Conservation (phyloP, 2,113 vertebrate species). For the Oplegnathus fasciatus region DNA sequence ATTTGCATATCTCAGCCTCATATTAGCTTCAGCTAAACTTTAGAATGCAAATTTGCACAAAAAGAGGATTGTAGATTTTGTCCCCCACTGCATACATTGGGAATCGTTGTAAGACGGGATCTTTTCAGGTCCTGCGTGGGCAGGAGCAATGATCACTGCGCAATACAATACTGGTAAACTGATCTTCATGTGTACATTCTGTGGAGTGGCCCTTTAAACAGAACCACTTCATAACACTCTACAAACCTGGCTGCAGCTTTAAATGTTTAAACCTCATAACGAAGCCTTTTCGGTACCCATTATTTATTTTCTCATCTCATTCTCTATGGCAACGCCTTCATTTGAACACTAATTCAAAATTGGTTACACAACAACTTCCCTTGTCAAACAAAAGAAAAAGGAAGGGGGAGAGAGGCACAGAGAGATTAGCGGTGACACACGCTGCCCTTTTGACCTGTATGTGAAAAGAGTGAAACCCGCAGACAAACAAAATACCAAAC, state of each 20-base stretch:
- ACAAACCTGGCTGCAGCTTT: background rate
- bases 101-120: background rate
- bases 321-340: background rate
- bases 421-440: background rate
- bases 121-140: background rate
- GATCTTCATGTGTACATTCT: background rate
- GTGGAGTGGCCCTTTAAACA: background rate
- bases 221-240: background rate
- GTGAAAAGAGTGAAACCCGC: background rate
- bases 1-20: no score
- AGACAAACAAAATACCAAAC: slow-evolving; percentile 20
- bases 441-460: slow-evolving; percentile 12
- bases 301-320: background rate
- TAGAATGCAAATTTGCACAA: background rate
- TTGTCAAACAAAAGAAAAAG: background rate
- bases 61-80: background rate
- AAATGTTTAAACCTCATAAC: background rate
- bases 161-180: background rate
- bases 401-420: no score
- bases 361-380: background rate
- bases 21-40: background rate
- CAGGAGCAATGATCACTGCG: background rate
- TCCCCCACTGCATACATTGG: background rate
- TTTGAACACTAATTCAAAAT: background rate
- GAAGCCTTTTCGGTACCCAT: no score